Evolutionary conservation across 1,140 invertebrate genomes (phyloP).

Genomic region (Pseudachorutes palmiensis): DNA sequence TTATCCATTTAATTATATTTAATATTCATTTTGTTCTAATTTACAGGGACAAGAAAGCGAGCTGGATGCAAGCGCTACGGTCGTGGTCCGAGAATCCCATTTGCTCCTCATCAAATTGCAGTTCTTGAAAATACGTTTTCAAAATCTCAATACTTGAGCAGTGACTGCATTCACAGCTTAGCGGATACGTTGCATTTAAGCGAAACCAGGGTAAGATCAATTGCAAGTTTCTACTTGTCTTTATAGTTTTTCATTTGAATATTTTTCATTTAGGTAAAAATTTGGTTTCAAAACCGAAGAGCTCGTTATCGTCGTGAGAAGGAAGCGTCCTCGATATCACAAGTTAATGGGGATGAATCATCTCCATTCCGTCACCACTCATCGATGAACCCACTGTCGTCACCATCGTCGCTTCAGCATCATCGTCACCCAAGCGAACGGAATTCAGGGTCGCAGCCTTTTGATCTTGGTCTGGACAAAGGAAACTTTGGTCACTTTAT

Average conservation of each 20-base stretch:
- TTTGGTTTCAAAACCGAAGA: conserved; percentile 72
- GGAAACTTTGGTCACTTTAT: background rate
- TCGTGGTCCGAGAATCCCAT: conserved; percentile 56
- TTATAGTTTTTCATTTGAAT: no score
- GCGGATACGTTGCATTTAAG: conserved; percentile 51
- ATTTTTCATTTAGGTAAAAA: no score
- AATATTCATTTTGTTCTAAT: no score
- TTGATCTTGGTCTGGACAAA: background rate
- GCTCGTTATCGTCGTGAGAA: conserved; percentile 59
- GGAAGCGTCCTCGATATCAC: conserved; percentile 7
- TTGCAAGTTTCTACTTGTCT: conserved; percentile 5
- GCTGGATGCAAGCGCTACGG: conserved; percentile 46
- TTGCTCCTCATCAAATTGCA: conserved; percentile 52
- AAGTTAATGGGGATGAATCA: background rate
- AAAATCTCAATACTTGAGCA: conserved; percentile 53
- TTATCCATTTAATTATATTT: no score
- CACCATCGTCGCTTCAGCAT: background rate
- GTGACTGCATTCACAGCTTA: conserved; percentile 51
- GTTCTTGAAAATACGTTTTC: conserved; percentile 53
- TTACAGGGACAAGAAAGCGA: conserved; percentile 35
- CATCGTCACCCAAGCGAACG: background rate
- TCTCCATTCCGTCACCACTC: background rate
- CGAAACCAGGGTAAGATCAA: conserved; percentile 51
- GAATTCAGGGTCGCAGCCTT: background rate
- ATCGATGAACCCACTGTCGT: background rate